These are phyloP conservation scores for Acanthosepion pharaonis DNA, from an alignment of 2,888 invertebrate genomes.

Conservation along the genomic window DNA sequence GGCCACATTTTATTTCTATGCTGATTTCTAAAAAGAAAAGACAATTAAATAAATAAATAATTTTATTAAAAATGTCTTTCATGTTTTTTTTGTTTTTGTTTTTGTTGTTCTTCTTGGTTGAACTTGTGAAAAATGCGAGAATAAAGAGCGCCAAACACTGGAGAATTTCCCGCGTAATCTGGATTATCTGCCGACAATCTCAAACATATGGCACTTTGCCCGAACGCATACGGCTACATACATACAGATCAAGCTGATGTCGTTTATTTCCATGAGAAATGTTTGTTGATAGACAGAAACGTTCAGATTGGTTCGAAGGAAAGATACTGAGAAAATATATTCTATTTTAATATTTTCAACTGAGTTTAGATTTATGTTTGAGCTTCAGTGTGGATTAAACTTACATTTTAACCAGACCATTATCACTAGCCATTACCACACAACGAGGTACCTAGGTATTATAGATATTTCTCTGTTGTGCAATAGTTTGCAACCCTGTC, in stretches of 20 bases:
- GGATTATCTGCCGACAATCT: conserved; percentile 14
- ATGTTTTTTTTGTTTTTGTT: background rate
- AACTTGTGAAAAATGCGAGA: background rate
- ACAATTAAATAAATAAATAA: background rate
- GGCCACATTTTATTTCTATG: background rate
- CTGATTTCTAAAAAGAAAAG: background rate
- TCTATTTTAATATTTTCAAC: background rate
- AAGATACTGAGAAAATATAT: background rate
- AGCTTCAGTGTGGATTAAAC: no score
- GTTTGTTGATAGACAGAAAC: background rate
- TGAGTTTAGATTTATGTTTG: no score
- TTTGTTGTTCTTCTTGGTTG: background rate
- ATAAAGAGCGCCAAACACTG: background rate
- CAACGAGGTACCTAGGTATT: no score
- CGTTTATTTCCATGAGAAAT: background rate
- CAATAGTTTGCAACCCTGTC: no score
- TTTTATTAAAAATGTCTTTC: background rate
- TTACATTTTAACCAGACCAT: background rate
- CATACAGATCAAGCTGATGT: background rate
- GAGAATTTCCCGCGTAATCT: conserved; percentile 33
- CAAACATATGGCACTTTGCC: background rate
- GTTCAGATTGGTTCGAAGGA: background rate
- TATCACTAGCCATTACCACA: no score
- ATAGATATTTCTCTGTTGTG: no score
- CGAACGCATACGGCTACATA: background rate